Evolutionary conservation across 2,888 invertebrate genomes (phyloP), one percentile per base, ranked within the genome.

Genomic region (Dynastes grantii): DNA sequence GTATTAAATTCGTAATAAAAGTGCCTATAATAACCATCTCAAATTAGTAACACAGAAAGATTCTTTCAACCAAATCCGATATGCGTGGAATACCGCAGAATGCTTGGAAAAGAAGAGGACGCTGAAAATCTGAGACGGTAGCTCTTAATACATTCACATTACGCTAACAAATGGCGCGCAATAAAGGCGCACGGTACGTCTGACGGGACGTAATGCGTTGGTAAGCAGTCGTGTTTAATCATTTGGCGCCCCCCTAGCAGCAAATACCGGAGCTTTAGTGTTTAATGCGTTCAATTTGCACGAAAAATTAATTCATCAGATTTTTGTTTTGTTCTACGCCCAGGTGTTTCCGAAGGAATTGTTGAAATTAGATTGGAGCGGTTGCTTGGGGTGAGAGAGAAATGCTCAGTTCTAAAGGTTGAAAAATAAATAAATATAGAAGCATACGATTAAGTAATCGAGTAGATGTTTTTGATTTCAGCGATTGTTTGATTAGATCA

Each of bases 71-170:
- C 51, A 51, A 13, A 51, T 51, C n/a, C 11, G 51, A 51, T 3
- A 9, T 51, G 51, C n/a, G 9, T 37, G 32, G 32, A 51, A 3
- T 51, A n/a, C 51, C n/a, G 51, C 51, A 6, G n/a, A 13, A 11
- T 51, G 51, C 22, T 29, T 29, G 63, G 29, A 11, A 29, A 64
- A 9, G 11, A 13, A n/a, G 32, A 32, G 9, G 13, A 64, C 32
- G 67, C 6, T 45, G 68, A 65, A 68, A 77, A 77, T 68, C 77
- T 68, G 27, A 67, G 55, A 55, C 49, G 22, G 29, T 61, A 76
- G 37, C 29, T 45, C 77, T 58, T 77, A 77, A 77, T 68, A 55
- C 51, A 68, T 77, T 77, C 68, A 55, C 67, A 77, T 77, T 58
- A 27, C 67, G 68, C 55, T 77, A 68, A 68, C 68, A 55, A 68